phyloP scores from a whole-genome alignment of 2,888 invertebrate species.

The Sinohyriopsis cumingii region DNA sequence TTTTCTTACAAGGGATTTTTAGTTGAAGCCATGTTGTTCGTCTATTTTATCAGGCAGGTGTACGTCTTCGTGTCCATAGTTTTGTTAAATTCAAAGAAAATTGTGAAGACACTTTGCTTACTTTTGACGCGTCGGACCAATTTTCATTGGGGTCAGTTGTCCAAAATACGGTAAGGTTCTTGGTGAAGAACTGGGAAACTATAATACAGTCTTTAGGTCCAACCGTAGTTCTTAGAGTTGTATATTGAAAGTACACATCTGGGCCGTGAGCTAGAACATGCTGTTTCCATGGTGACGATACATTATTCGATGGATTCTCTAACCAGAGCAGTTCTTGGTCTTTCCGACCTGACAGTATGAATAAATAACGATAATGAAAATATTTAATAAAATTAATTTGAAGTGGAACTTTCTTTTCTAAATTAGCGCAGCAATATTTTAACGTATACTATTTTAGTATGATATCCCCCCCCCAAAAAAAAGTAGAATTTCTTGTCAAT shows the following conservation, averaged over 20 bases:
- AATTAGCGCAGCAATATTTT: too few species aligned
- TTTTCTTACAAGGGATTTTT: too few species aligned
- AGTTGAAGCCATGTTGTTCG: too few species aligned
- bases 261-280: slow-evolving; percentile 49
- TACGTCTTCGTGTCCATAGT: too few species aligned
- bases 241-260: slow-evolving; percentile 44
- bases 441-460: too few species aligned
- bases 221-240: slow-evolving; percentile 33
- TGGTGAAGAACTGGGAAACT: slow-evolving; percentile 57
- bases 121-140: slow-evolving; percentile 44
- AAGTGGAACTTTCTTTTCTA: neutral
- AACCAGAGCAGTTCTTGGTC: slow-evolving; percentile 56
- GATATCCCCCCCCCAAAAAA: too few species aligned
- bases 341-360: slow-evolving; percentile 23
- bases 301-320: slow-evolving; percentile 43
- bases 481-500: too few species aligned
- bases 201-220: slow-evolving; percentile 44
- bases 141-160: slow-evolving; percentile 34
- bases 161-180: slow-evolving; percentile 56
- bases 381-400: neutral
- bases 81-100: too few species aligned
- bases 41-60: too few species aligned
- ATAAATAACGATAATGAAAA: neutral
- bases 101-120: slow-evolving; percentile 3
- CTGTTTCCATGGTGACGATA: slow-evolving; percentile 41